Percentiles rank a stretch among this genome's conserved stretches.
phyloP scores from a whole-genome alignment of 2,888 invertebrate genomes.

The Drosophila putrida region DNA sequence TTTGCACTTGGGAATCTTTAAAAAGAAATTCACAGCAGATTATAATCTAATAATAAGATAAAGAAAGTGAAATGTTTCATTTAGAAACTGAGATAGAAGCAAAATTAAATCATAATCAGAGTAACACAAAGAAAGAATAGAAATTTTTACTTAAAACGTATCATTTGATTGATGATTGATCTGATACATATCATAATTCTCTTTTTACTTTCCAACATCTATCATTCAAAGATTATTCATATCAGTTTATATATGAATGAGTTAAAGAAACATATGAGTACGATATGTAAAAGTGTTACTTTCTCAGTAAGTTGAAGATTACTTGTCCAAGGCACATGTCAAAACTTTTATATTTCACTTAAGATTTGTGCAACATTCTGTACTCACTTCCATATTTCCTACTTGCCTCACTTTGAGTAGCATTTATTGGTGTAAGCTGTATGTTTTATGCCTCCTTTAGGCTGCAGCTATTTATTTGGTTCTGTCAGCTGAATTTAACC shows the following conservation, averaged over 20 bases:
- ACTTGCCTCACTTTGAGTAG: neutral
- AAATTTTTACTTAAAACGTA: neutral
- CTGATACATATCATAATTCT: neutral
- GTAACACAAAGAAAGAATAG: neutral
- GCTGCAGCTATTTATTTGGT: conserved; percentile 45
- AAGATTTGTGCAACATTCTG: conserved; percentile 26
- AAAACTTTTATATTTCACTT: conserved; percentile 42
- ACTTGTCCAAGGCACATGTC: conserved; percentile 13
- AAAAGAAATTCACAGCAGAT: conserved; percentile 4
- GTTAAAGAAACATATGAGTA: neutral
- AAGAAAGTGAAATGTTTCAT: neutral
- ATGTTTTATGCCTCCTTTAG: neutral
- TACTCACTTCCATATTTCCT: neutral
- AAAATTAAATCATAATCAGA: neutral
- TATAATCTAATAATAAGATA: neutral
- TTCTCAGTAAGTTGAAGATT: neutral
- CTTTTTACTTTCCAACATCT: neutral
- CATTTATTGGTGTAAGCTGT: conserved; percentile 34
- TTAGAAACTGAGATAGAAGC: neutral
- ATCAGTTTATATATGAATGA: conserved; percentile 1
- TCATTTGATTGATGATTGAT: too few species aligned
- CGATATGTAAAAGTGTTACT: neutral
- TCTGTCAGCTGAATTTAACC: conserved; percentile 47
- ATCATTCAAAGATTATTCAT: neutral
- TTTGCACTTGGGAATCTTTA: conserved; percentile 40